Percentiles rank a stretch among this genome's conserved stretches.
These are phyloP conservation scores for Sebastes cheni DNA, from an alignment of 2,797 vertebrate genomes.

Conservation along the genomic window DNA sequence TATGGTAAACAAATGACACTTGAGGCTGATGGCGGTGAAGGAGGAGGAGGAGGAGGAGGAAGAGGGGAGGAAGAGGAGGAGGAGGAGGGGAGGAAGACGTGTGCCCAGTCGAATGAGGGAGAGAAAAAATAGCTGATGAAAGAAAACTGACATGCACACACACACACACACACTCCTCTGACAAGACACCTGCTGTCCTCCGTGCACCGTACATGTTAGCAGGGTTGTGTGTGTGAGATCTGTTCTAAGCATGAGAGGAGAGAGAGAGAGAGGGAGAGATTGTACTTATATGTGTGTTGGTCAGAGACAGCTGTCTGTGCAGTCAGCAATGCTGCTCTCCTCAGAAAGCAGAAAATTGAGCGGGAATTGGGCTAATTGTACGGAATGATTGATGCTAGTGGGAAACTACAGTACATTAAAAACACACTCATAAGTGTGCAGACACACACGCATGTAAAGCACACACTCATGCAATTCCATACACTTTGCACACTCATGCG, in stretches of 20 bases:
- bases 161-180: constrained; percentile 72
- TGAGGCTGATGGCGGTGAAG: constrained; percentile 86
- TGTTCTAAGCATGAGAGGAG: constrained; percentile 41
- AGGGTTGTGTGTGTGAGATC: constrained; percentile 13
- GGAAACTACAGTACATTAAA: constrained; percentile 89
- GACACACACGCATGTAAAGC: constrained; percentile 28
- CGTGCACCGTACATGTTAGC: constrained; percentile 15
- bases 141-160: constrained; percentile 65
- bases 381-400: constrained; percentile 92
- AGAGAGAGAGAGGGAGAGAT: constrained; percentile 38
- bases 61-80: constrained; percentile 11
- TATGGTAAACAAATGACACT: constrained; percentile 89
- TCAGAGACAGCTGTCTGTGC: constrained; percentile 90
- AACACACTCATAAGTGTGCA: constrained; percentile 45
- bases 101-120: constrained; percentile 68
- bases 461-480: constrained; percentile 39
- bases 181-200: constrained; percentile 84
- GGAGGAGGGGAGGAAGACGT: constrained; percentile 67
- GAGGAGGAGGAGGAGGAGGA: constrained; percentile 77
- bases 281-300: constrained; percentile 65
- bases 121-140: constrained; percentile 65
- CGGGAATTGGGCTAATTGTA: constrained; percentile 91
- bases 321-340: constrained; percentile 88
- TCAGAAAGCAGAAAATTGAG: constrained; percentile 89
- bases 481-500: neutral